phyloP scores from a whole-genome alignment of 1,140 invertebrate species.

The Harpegnathos saltator region DNA sequence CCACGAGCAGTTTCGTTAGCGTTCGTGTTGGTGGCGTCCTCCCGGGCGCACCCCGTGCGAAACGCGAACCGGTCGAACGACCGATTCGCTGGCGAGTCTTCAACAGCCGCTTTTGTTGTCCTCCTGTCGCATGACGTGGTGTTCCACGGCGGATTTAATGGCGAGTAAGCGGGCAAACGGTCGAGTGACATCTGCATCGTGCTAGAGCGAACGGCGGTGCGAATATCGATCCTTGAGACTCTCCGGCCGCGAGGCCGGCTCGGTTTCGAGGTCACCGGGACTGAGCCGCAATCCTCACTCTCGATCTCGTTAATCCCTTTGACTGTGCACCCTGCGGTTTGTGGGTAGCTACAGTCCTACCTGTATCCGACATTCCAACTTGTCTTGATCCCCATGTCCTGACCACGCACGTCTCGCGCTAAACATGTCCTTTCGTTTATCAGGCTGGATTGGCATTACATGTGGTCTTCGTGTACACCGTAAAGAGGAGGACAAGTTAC shows the following conservation, averaged over 20 bases:
- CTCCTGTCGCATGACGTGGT: neutral
- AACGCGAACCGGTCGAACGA: neutral
- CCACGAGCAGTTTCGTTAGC: too few relatives aligned
- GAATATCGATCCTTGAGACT: slow-evolving; percentile 76
- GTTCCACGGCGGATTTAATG: neutral
- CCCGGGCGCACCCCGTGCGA: too few relatives aligned
- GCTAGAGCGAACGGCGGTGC: slow-evolving; percentile 68
- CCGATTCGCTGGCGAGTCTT: slow-evolving; percentile 1
- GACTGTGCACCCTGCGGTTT: neutral
- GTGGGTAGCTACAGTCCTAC: neutral
- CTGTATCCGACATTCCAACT: neutral
- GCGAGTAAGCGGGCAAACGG: slow-evolving; percentile 35
- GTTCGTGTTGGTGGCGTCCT: too few relatives aligned
- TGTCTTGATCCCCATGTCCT: too few relatives aligned
- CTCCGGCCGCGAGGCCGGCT: slow-evolving; percentile 52
- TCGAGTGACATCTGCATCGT: slow-evolving; percentile 62
- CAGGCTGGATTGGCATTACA: too few relatives aligned
- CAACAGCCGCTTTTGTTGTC: neutral
- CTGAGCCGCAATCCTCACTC: slow-evolving; percentile 70
- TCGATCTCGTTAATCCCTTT: slow-evolving; percentile 70
- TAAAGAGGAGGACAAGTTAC: too few relatives aligned
- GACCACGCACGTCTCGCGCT: too few relatives aligned
- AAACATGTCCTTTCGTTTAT: too few relatives aligned
- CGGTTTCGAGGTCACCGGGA: slow-evolving; percentile 80
- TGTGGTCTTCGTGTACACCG: too few relatives aligned